These are phyloP conservation scores for Pardalotus punctatus DNA, from an alignment of 2,113 vertebrate species.

Conservation along the genomic window DNA sequence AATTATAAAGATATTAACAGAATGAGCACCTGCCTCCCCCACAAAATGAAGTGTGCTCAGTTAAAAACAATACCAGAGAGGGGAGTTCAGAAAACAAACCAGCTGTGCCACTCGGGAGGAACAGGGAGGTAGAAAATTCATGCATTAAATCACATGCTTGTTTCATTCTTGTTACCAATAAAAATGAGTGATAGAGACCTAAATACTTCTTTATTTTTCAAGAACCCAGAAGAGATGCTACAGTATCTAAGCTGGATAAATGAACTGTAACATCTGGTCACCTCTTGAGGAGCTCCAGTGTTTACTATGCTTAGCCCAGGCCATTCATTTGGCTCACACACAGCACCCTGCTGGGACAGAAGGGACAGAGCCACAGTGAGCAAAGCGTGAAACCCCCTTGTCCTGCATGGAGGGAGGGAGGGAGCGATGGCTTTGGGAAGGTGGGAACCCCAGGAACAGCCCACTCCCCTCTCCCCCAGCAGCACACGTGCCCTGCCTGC, in stretches of 20 bases:
- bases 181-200: background rate
- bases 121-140: background rate
- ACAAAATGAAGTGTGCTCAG: background rate
- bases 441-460: background rate
- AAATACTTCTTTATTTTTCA: background rate
- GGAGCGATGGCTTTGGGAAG: fast-evolving
- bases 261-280: background rate
- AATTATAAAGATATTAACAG: background rate
- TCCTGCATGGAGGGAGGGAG: background rate
- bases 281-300: background rate
- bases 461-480: background rate
- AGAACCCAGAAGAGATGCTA: background rate
- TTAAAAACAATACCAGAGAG: background rate
- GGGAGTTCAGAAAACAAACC: background rate
- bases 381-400: background rate
- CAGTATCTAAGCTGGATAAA: background rate
- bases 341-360: background rate
- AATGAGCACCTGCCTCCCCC: background rate
- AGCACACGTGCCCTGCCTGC: fast-evolving
- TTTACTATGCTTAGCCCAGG: background rate
- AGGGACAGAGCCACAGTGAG: background rate
- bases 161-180: background rate
- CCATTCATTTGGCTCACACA: fast-evolving
- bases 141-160: background rate
- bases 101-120: background rate